Conservation (phyloP, 1,140 invertebrate genomes). For the Brachionus paranguensis region DNA sequence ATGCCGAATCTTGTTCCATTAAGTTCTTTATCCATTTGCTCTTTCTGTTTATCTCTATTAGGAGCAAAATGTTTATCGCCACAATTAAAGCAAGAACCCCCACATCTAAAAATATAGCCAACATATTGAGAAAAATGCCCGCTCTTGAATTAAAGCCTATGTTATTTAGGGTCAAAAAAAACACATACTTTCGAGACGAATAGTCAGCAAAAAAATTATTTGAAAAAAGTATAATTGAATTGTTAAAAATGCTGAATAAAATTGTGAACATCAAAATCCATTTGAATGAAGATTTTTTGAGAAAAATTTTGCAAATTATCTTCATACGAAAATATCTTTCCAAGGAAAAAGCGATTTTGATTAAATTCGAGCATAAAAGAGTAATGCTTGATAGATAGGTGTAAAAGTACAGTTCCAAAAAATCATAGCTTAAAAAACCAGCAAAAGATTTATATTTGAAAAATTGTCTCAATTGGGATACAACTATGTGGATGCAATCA, state of each 20-base stretch:
- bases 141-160: neutral
- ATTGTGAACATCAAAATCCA: neutral
- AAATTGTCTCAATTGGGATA: neutral
- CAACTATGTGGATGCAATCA: neutral
- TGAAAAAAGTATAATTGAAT: neutral
- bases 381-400: neutral
- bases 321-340: conserved; percentile 5
- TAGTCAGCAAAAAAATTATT: conserved; percentile 12
- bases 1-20: neutral
- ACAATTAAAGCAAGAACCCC: conserved; percentile 4
- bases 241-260: neutral
- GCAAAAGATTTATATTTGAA: neutral
- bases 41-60: neutral
- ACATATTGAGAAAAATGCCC: neutral
- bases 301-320: neutral
- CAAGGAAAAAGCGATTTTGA: conserved; percentile 7
- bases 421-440: neutral
- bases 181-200: neutral
- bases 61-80: neutral
- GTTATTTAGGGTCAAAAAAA: conserved; percentile 14
- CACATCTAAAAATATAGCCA: conserved; percentile 14
- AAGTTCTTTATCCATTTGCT: neutral
- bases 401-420: conserved; percentile 24
- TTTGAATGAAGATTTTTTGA: conserved; percentile 26
- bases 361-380: conserved; percentile 18